Evolutionary conservation across 2,113 vertebrate genomes (phyloP), one percentile per base, ranked within the genome.

Genomic region (Speoplatyrhinus poulsoni): DNA sequence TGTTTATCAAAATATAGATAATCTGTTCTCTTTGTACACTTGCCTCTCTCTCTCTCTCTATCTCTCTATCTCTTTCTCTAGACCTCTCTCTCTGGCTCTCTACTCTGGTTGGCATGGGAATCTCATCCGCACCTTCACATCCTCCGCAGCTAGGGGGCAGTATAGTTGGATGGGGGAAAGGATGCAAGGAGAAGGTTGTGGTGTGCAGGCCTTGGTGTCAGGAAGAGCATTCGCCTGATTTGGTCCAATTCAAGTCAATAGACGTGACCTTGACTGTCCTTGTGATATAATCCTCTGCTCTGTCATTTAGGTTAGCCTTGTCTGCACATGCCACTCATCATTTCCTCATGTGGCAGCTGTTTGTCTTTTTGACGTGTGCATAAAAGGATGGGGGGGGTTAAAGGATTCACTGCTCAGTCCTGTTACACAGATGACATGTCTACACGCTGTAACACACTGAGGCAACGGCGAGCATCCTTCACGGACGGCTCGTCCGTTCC

Each of bases 1-100:
- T 87, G 81, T 86, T 87, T 92, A 92, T 91, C 89, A 91, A 93
- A 91, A 92, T 92, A 91, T 92, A 91, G 77, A 92, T 92, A 84
- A 92, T 92, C 85, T 90, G 77, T 90, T 91, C 80, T 88, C 87
- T 90, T 89, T 92, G 83, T 91, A 91, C 89, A 90, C 73, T 80
- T 87, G 75, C 54, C 67, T n/a, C 60, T 77, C 60, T 17, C 57
- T 84, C 70, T 62, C 62, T 55, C 60, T 81, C 47, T 68, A 1
- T 41, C 36, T 41, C 36, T 52, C 13, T 1, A 52, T 4, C 49
- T 15, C 11, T 52, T 4, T 52, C 4, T 6, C 36, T 41, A 19
- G 19, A 57, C 9, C 8, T 57, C 55, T 10, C 48, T 49, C 9
- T 49, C 12, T 3, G 12, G 8, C 48, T 12, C 8, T 49, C 48